phyloP scores from a whole-genome alignment of 2,888 invertebrate species.

The Drosophila leonis region DNA sequence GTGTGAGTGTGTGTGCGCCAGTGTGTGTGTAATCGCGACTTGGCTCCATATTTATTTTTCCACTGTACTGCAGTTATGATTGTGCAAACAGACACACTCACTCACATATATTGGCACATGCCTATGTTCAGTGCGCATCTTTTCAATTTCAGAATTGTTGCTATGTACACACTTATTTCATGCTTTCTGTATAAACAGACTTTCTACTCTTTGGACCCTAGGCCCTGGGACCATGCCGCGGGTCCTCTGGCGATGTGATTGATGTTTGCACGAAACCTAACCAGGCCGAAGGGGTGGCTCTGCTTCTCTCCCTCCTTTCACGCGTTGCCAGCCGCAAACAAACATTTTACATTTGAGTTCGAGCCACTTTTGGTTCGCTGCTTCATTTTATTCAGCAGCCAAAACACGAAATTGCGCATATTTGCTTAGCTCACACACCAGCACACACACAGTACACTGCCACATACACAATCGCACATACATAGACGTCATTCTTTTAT shows the following conservation, averaged over 20 bases:
- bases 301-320: not conserved
- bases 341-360: slow-evolving; percentile 78
- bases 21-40: slow-evolving; percentile 42
- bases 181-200: slow-evolving; percentile 50
- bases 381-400: slow-evolving; percentile 69
- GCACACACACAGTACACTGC: slow-evolving; percentile 13
- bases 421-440: slow-evolving; percentile 59
- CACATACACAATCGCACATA: slow-evolving; percentile 10
- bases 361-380: slow-evolving; percentile 75
- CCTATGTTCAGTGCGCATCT: slow-evolving; percentile 70
- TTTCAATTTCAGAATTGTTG: slow-evolving; percentile 64
- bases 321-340: slow-evolving; percentile 66
- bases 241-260: slow-evolving; percentile 56
- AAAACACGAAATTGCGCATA: slow-evolving; percentile 80
- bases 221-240: not conserved
- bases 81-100: slow-evolving; percentile 51
- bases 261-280: slow-evolving; percentile 64
- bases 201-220: slow-evolving; percentile 17
- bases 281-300: slow-evolving; percentile 27
- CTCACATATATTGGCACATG: slow-evolving; percentile 44
- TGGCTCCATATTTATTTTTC: slow-evolving; percentile 74
- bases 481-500: slow-evolving; percentile 66
- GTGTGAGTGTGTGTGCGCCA: slow-evolving; percentile 18
- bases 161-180: slow-evolving; percentile 60
- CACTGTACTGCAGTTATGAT: slow-evolving; percentile 77